phyloP scores from a whole-genome alignment of 2,888 invertebrate species.

The Polydrusus tereticollis region DNA sequence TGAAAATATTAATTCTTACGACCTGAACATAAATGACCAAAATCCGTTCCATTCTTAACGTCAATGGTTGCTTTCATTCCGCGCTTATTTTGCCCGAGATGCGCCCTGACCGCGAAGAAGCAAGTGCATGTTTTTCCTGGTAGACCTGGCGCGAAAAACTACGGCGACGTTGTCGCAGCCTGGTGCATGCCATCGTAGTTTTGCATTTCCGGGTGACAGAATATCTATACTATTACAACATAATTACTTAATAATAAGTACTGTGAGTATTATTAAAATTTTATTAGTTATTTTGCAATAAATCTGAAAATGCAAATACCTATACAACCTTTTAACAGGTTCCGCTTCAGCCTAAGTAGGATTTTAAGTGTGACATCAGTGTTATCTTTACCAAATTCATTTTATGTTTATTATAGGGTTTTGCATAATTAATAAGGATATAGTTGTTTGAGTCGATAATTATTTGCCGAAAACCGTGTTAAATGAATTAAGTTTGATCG shows the following conservation, averaged over 20 bases:
- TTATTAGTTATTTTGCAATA: too few relatives aligned
- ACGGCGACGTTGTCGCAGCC: background rate
- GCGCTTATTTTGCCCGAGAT: constrained; percentile 43
- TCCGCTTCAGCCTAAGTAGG: background rate
- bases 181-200: constrained; percentile 11
- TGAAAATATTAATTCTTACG: too few relatives aligned
- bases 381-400: background rate
- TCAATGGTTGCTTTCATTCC: constrained; percentile 18
- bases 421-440: background rate
- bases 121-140: constrained; percentile 39
- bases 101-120: constrained; percentile 42
- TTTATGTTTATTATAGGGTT: background rate
- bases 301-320: too few relatives aligned
- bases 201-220: constrained; percentile 19
- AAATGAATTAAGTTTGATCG: too few relatives aligned
- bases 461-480: too few relatives aligned
- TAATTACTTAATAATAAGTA: constrained; percentile 9
- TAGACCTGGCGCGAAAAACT: constrained; percentile 10
- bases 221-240: background rate
- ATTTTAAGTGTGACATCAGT: constrained; percentile 3
- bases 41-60: constrained; percentile 19
- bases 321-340: constrained; percentile 4
- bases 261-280: background rate
- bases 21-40: background rate
- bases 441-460: background rate